Evolutionary conservation across 1,140 invertebrate species (phyloP), one percentile per base, ranked within the genome.

Genomic region (Aphaenogaster floridana): DNA sequence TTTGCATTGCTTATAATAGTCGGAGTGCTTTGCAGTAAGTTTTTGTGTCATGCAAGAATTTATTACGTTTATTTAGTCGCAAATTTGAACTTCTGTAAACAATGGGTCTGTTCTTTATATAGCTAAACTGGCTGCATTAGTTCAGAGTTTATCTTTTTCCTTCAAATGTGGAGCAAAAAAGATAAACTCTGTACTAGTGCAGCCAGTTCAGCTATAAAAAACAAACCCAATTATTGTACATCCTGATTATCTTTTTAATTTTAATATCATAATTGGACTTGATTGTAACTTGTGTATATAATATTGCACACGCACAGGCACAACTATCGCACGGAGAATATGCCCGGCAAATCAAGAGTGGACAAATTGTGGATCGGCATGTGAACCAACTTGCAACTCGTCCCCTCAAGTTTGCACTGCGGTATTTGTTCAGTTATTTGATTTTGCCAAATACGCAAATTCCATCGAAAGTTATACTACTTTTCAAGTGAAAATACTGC

Each of bases 1-100:
- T 45, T 81, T 3, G 4, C 34, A n/a, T 45, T 81, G 21, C 6
- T 81, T 42, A 8, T 79, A 13, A 34, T 54, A 13, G 8, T 81
- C 8, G 79, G 66, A 42, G 39, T 81, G 39, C 6, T 81, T 45
- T 42, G 45, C 15, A 57, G 79, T 81, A 71, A 81, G 79, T 72
- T 77, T 21, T 21, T 28, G 52, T 39, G 15, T 48, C 3, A 17
- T 13, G n/a, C n/a, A 66, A 39, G 15, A 17, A 63, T 66, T 42
- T 39, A 52, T 9, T 52, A 21, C 17, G 13, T 77, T 77, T 45
- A 4, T 2, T 77, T 15, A 45, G 5, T 76, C 5, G n/a, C 13
- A 7, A 28, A 64, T 39, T 5, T 3, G 0, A 78, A n/a, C 0
- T n/a, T 69, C 11, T 1, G 15, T 21, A 8, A 79, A 66, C 36